Base-by-base conservation (phyloP, 2,113 vertebrate genomes). In the Zootoca vivipara region DNA sequence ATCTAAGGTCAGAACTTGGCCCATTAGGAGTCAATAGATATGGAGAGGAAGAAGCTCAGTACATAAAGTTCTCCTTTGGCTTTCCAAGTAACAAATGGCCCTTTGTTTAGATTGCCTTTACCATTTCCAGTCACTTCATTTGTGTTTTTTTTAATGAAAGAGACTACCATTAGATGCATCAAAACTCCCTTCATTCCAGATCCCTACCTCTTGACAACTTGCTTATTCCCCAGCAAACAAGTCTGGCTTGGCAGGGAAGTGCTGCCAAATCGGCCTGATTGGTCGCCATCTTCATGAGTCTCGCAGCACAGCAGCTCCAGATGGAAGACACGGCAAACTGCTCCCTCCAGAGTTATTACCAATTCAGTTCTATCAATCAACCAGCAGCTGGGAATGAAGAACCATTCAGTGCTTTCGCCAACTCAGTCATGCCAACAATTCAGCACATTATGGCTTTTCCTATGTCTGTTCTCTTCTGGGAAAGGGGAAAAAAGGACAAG, bases 281-380 rank as follows among this genome's bases (percentile, higher is more conserved):
- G 90, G 78, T 89, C 94, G 93, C 89, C 90, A 87, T 95, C 85
- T 94, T 92, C 0, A 5, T 92, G 90, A 97, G 16, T 62, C 95
- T 89, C 94, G 12, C 82, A 95, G 95, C 94, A 94, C 93, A 95
- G 94, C 87, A 95, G 91, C 93, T 97, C 96, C 97, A 97, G 97
- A 97, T 96, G 97, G 96, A 96, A 95, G 88, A 90, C 83, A 93
- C 88, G 88, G 95, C 89, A 95, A 96, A 96, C 87, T 90, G 93
- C 87, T 96, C 96, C 93, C 95, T 93, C 83, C 92, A 95, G 96
- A 95, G 79, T 89, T 91, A 92, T 91, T 93, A 93, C 93, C 78
- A 46, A 20, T 78, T 95, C 90, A 80, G 83, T 87, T 95, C 92
- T 93, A 97, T 97, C 96, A 96, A 96, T 97, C 96, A 97, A 69